phyloP scores from a whole-genome alignment of 2,888 invertebrate species.

The Lucinisca nassula region DNA sequence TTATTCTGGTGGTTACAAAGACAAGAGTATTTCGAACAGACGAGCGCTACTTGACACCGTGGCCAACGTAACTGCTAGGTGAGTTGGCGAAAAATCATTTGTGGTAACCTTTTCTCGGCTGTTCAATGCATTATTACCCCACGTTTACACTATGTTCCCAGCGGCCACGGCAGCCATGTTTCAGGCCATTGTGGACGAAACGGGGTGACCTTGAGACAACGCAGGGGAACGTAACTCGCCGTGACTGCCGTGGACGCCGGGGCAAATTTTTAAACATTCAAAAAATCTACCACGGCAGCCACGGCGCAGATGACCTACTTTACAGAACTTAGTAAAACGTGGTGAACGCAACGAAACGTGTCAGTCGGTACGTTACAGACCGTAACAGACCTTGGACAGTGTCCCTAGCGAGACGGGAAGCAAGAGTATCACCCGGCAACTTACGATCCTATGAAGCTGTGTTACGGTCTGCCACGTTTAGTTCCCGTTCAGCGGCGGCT shows the following conservation, averaged over 20 bases:
- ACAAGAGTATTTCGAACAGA: too few species aligned
- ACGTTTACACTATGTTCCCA: constrained; percentile 24
- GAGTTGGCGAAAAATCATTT: too few species aligned
- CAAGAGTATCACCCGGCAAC: not conserved
- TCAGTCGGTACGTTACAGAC: not conserved
- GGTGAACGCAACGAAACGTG: not conserved
- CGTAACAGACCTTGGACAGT: not conserved
- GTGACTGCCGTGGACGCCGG: constrained; percentile 9
- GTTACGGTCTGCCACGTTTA: not conserved
- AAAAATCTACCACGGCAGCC: not conserved
- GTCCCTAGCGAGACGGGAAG: not conserved
- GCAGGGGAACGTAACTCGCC: not conserved
- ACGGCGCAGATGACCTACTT: not conserved
- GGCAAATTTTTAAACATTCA: not conserved
- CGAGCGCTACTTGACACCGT: too few species aligned
- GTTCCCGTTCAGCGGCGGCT: not conserved
- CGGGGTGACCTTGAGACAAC: constrained; percentile 10
- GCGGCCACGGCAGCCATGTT: constrained; percentile 7
- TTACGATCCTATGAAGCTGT: not conserved
- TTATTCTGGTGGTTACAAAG: too few species aligned
- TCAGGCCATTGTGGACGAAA: constrained; percentile 21
- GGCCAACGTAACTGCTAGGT: too few species aligned
- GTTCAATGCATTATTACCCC: too few species aligned
- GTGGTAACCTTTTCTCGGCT: too few species aligned
- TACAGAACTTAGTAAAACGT: not conserved